Evolutionary conservation across 2,113 vertebrate genomes (phyloP).

Genomic region (Eublepharis macularius): DNA sequence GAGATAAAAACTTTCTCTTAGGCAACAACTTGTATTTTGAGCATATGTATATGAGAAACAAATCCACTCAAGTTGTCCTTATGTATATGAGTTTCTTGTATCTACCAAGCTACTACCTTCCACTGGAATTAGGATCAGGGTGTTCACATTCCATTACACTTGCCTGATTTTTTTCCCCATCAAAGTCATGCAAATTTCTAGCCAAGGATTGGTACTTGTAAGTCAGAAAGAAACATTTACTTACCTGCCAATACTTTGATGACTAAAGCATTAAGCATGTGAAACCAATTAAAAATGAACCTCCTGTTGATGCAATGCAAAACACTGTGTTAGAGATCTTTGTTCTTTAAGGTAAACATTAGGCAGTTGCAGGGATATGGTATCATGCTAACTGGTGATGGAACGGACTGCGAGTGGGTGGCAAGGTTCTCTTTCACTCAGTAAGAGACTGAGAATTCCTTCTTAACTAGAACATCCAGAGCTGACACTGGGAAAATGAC

Average conservation of each 20-base stretch:
- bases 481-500: not conserved
- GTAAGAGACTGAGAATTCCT: not conserved
- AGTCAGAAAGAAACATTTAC: constrained; percentile 24
- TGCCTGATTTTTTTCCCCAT: not conserved
- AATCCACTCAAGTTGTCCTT: not conserved
- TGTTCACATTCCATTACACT: not conserved
- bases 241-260: constrained; percentile 76
- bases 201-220: not conserved
- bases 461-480: not conserved
- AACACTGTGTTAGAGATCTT: not conserved
- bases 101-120: not conserved
- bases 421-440: not conserved
- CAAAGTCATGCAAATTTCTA: not conserved
- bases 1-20: not conserved
- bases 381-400: not conserved
- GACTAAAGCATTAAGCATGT: constrained; percentile 59
- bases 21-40: not conserved
- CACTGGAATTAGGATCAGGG: not conserved
- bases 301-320: constrained; percentile 63
- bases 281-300: constrained; percentile 73
- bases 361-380: not conserved
- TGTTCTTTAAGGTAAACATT: not conserved
- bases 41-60: not conserved
- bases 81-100: not conserved
- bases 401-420: not conserved